A percentile compares a stretch with the other conserved stretches of the same genome.
phyloP scores from a whole-genome alignment of 2,113 vertebrate species.

The Cavia aperea region DNA sequence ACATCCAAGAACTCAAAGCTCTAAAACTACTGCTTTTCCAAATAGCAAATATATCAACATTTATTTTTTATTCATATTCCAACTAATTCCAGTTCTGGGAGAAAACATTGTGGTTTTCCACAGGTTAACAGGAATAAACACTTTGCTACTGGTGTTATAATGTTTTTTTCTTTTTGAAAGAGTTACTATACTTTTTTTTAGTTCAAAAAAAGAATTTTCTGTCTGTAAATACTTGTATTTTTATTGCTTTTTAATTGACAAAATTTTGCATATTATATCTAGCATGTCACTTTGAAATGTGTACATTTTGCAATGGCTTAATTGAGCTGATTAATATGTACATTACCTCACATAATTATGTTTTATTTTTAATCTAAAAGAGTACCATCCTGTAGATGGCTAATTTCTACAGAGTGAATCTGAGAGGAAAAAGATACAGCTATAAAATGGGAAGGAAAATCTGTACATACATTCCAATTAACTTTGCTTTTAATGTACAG shows the following conservation, averaged over 20 bases:
- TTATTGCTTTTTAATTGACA: slow-evolving; percentile 1
- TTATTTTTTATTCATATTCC: not conserved
- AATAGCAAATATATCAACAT: not conserved
- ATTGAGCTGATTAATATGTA: not conserved
- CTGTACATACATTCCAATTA: not conserved
- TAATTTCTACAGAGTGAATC: not conserved
- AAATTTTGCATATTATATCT: not conserved
- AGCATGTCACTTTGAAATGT: not conserved
- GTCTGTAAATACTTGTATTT: slow-evolving; percentile 12
- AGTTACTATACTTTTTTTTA: not conserved
- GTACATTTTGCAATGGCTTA: not conserved
- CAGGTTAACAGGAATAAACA: not conserved
- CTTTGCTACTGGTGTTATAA: not conserved
- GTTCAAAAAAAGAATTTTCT: not conserved
- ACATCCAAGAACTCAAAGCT: not conserved
- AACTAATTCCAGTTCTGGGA: not conserved
- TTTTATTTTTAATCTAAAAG: slow-evolving; percentile 26
- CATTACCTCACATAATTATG: not conserved
- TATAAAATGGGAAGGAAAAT: not conserved
- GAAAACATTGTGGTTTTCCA: not conserved
- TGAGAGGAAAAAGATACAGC: not conserved
- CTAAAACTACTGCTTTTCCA: not conserved
- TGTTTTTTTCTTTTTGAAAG: not conserved
- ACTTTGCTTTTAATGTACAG: slow-evolving; percentile 10
- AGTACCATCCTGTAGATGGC: not conserved